Evolutionary conservation across 1,140 invertebrate species (phyloP).

Genomic region (Diuraphis noxia): DNA sequence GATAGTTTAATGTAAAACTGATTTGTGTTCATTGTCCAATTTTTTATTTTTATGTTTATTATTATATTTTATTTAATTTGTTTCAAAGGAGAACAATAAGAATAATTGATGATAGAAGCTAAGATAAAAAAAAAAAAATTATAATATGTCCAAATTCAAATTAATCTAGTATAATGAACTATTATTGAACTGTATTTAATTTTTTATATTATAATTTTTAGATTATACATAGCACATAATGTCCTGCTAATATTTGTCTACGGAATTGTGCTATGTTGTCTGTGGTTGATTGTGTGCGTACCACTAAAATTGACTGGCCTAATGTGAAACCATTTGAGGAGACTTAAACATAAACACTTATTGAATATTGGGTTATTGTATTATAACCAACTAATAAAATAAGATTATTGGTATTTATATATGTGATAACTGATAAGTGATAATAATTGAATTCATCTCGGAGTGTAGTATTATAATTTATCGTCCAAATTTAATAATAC

Average conservation of each 20-base stretch:
- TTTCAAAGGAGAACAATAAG: too few relatives aligned
- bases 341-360: background rate
- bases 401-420: too few relatives aligned
- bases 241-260: background rate
- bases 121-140: too few relatives aligned
- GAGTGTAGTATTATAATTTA: background rate
- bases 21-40: too few relatives aligned
- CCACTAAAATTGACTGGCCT: background rate
- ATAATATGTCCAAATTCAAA: background rate
- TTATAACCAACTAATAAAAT: constrained; percentile 54
- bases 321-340: too few relatives aligned
- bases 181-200: background rate
- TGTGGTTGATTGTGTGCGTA: background rate
- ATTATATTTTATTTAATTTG: too few relatives aligned
- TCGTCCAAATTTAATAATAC: background rate
- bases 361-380: constrained; percentile 55
- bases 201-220: background rate
- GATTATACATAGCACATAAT: constrained; percentile 28
- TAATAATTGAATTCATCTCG: too few relatives aligned
- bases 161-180: background rate
- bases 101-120: too few relatives aligned
- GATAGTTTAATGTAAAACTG: background rate
- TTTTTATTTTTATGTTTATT: too few relatives aligned
- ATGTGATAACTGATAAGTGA: too few relatives aligned
- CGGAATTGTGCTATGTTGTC: background rate